Conservation (phyloP, 2,113 vertebrate species). For the Crotalus tigris region DNA sequence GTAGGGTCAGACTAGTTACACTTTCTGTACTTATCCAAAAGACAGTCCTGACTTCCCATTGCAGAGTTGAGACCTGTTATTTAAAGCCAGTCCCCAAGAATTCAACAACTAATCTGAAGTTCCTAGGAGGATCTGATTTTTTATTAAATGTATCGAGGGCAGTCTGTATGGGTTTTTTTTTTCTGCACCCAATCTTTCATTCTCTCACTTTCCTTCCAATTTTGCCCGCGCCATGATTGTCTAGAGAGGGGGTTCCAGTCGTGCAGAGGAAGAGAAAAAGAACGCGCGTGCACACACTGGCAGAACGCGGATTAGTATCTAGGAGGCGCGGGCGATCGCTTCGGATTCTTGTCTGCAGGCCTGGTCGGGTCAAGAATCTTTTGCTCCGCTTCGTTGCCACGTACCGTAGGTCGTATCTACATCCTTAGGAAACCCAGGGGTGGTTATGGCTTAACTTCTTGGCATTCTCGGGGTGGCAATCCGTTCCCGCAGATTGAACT, state of each 20-base stretch:
- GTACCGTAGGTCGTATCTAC: background rate
- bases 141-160: slow-evolving; percentile 32
- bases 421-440: background rate
- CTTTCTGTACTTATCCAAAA: background rate
- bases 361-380: slow-evolving; percentile 57
- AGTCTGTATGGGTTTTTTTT: background rate
- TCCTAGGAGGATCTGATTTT: slow-evolving; percentile 48
- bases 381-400: slow-evolving; percentile 45
- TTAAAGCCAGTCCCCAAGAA: too few relatives aligned
- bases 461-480: slow-evolving; percentile 43
- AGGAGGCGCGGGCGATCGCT: slow-evolving; percentile 48
- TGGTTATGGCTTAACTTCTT: slow-evolving; percentile 54
- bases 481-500: slow-evolving; percentile 42
- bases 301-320: slow-evolving; percentile 29
- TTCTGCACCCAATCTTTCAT: too few relatives aligned
- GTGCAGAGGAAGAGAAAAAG: slow-evolving; percentile 19
- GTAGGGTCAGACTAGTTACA: background rate
- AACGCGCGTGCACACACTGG: too few relatives aligned
- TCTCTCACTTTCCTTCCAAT: slow-evolving; percentile 13
- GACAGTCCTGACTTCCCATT: background rate
- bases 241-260: slow-evolving; percentile 62
- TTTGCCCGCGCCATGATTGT: slow-evolving; percentile 49
- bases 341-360: slow-evolving; percentile 25
- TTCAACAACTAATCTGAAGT: slow-evolving; percentile 9
- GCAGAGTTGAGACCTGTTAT: background rate